These are phyloP conservation scores for Notoglanidium macrostoma DNA, from an alignment of 2,797 vertebrate genomes.

Conservation along the genomic window DNA sequence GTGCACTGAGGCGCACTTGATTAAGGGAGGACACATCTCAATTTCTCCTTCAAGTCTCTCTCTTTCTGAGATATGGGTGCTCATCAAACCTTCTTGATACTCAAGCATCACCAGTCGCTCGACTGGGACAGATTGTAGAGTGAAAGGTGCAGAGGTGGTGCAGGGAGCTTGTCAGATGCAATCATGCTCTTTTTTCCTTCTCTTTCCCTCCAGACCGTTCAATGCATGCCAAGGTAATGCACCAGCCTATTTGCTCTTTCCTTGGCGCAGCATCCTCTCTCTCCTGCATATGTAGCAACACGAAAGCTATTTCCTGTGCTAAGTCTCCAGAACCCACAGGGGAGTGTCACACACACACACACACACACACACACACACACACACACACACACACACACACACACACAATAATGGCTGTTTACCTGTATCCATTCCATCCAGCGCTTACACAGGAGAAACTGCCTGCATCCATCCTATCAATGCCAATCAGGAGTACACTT, in stretches of 20 bases:
- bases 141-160: slow-evolving; percentile 38
- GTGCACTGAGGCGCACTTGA: slow-evolving; percentile 74
- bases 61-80: slow-evolving; percentile 66
- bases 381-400: slow-evolving; percentile 31
- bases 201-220: slow-evolving; percentile 43
- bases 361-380: slow-evolving; percentile 1
- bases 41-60: slow-evolving; percentile 47
- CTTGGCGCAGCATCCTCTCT: slow-evolving; percentile 13
- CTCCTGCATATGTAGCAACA: slow-evolving; percentile 54
- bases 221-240: slow-evolving; percentile 37
- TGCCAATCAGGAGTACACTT: slow-evolving; percentile 14
- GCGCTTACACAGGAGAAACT: slow-evolving; percentile 29
- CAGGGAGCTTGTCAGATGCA: slow-evolving; percentile 56
- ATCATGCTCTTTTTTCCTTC: slow-evolving; percentile 49
- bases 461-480: slow-evolving; percentile 26
- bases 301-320: slow-evolving; percentile 51
- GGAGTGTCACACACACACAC: slow-evolving; percentile 37
- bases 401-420: slow-evolving; percentile 44
- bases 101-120: slow-evolving; percentile 59
- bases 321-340: slow-evolving; percentile 47
- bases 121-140: slow-evolving; percentile 41
- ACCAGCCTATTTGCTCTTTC: slow-evolving; percentile 22
- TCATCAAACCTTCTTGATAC: slow-evolving; percentile 73
- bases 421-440: slow-evolving; percentile 48
- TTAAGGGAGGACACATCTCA: slow-evolving; percentile 67